phyloP scores from a whole-genome alignment of 1,140 invertebrate genomes.

The Drosophila willistoni region DNA sequence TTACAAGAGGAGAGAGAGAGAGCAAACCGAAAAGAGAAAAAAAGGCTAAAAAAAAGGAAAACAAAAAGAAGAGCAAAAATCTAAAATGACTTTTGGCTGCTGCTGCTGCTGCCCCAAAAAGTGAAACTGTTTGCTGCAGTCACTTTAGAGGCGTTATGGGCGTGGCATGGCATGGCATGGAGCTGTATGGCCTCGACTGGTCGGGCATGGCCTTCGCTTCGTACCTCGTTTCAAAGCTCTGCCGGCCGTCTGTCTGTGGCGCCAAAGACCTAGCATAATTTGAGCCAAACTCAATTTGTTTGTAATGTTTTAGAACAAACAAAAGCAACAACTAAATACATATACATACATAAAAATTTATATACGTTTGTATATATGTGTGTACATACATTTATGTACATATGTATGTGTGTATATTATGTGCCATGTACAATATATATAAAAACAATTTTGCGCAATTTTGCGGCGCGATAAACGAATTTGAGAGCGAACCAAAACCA shows the following conservation, averaged over 20 bases:
- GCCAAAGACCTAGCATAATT: constrained; percentile 62
- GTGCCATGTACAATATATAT: constrained; percentile 39
- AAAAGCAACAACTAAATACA: constrained; percentile 39
- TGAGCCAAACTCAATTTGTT: constrained; percentile 73
- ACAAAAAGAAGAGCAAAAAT: constrained; percentile 5
- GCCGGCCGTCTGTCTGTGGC: constrained; percentile 32
- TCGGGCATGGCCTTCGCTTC: constrained; percentile 9
- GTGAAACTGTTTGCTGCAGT: constrained; percentile 77
- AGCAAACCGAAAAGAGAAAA: background rate
- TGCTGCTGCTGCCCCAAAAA: constrained; percentile 53
- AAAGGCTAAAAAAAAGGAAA: background rate
- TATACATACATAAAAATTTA: constrained; percentile 25
- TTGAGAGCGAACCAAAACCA: constrained; percentile 32
- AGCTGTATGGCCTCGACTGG: background rate
- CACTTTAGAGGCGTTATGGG: constrained; percentile 59
- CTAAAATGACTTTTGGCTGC: constrained; percentile 74
- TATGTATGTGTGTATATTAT: constrained; percentile 44
- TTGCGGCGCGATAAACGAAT: constrained; percentile 77
- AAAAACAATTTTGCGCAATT: constrained; percentile 76
- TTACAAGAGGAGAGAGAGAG: constrained; percentile 39
- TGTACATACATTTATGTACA: constrained; percentile 28
- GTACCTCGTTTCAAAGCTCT: constrained; percentile 2
- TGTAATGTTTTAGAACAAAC: constrained; percentile 57
- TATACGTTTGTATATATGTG: constrained; percentile 19
- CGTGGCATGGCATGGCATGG: constrained; percentile 39